Base-by-base conservation (phyloP, 2,888 invertebrate species). In the Myopa tessellatipennis region DNA sequence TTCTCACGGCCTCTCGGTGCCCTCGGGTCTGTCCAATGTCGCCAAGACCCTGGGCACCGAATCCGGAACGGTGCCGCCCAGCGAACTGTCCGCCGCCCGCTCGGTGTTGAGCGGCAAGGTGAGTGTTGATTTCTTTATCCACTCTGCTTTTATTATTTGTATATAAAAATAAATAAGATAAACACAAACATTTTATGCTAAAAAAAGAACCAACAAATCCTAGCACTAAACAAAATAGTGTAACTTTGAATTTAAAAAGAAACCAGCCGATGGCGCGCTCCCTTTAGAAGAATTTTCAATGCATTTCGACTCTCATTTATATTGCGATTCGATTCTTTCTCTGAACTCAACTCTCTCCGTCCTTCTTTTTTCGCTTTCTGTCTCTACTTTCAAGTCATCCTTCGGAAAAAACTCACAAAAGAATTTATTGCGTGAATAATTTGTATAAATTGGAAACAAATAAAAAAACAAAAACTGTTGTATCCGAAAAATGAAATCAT, bases 1-100 rank as follows among this genome's bases (percentile, higher is more conserved):
- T 88, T 92, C 93, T 14, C 94, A 96, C 85, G 97, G 97, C 14
- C 90, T 96, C 67, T 95, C 96, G 1, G 92, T 93, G 61, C 96
- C 97, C 3, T 95, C 96, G 83, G 92, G 92, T 16, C 90, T 94
- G 50, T 95, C 96, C 34, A 92, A 93, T 81, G 90, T 92, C 16
- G 93, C 94, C 40, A 92, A 93, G 82, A 96, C 96, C 0, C 79
- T 89, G 68, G 90, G 89, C 52, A 87, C 88, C 50, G 89, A 90
- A 77, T 85, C 86, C 74, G 88, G 89, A 78, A 85, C 87, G 12
- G 85, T 87, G 78, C 89, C 89, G 10, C 88, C 88, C 58, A 87
- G 87, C 77, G 90, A 90, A 82, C 82, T 90, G 67, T 88, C 90
- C 45, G 87, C 88, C 52, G 90, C 90, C 6, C 83, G 90, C 18